Conservation (phyloP, 2,888 invertebrate species). For the Clunio marinus region DNA sequence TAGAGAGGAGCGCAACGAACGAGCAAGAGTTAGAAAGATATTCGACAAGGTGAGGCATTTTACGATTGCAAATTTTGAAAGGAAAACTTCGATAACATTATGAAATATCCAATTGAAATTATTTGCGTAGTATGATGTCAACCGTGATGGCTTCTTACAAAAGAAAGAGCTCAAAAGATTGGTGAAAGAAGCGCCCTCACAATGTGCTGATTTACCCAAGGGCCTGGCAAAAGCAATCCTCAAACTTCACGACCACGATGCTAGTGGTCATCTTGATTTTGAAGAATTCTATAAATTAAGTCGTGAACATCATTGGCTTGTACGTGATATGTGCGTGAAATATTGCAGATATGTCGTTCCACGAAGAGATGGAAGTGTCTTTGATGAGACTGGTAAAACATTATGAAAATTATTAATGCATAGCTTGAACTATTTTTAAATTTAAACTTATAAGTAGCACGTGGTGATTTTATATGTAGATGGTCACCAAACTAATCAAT, state of each 20-base stretch:
- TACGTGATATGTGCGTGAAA: conserved; percentile 46
- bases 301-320: conserved; percentile 53
- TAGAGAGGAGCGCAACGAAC: conserved; percentile 31
- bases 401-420: not conserved
- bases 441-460: not conserved
- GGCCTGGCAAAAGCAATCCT: conserved; percentile 65
- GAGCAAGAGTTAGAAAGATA: conserved; percentile 10
- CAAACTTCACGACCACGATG: conserved; percentile 60
- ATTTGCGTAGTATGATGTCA: conserved; percentile 64
- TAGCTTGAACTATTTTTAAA: not conserved
- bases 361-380: conserved; percentile 47
- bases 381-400: conserved; percentile 47
- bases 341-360: conserved; percentile 50
- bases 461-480: not conserved
- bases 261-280: conserved; percentile 61
- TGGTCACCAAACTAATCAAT: not conserved
- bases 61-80: too few relatives aligned
- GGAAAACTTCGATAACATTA: too few relatives aligned
- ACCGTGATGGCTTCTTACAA: conserved; percentile 66
- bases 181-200: conserved; percentile 44
- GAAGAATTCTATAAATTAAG: conserved; percentile 66
- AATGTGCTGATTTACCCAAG: conserved; percentile 61
- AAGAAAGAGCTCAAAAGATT: conserved; percentile 58
- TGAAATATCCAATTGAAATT: too few relatives aligned
- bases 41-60: conserved; percentile 32